Conservation (phyloP, 2,797 vertebrate species). For the Rhabdomys pumilio region DNA sequence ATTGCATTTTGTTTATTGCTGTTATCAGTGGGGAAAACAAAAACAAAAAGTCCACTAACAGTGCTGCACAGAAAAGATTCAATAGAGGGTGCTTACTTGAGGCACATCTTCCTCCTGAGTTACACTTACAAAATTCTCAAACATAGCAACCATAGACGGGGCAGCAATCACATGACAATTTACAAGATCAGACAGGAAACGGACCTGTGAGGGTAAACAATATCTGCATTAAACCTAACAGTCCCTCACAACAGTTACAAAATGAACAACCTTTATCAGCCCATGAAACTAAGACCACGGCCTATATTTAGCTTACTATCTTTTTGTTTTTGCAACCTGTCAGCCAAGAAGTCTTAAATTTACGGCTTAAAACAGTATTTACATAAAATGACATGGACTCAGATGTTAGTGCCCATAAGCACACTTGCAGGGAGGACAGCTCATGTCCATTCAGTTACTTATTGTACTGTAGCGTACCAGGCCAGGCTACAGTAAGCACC, state of each 20-base stretch:
- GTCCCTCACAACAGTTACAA: slow-evolving; percentile 43
- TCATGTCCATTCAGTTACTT: not conserved
- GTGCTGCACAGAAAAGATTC: not conserved
- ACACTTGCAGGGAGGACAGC: not conserved
- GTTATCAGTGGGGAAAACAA: not conserved
- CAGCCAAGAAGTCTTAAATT: slow-evolving; percentile 42
- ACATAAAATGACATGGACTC: slow-evolving; percentile 24
- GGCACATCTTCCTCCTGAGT: slow-evolving; percentile 98
- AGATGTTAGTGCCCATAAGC: not conserved
- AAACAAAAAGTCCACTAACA: not conserved
- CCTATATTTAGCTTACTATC: not conserved
- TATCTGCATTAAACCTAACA: slow-evolving; percentile 60
- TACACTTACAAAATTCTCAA: slow-evolving; percentile 98
- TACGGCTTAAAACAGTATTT: slow-evolving; percentile 10
- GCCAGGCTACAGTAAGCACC: not conserved
- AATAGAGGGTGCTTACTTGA: slow-evolving; percentile 91
- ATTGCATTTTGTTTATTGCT: slow-evolving; percentile 6
- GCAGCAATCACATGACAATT: slow-evolving; percentile 99
- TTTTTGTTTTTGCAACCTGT: not conserved
- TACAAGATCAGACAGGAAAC: slow-evolving; percentile 97
- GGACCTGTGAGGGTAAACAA: slow-evolving; percentile 90
- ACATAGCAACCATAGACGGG: slow-evolving; percentile 99
- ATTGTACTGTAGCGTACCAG: not conserved
- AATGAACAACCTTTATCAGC: slow-evolving; percentile 13
- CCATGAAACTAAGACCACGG: not conserved